A percentile compares a stretch with the other conserved stretches of the same genome.
phyloP scores from a whole-genome alignment of 1,140 invertebrate genomes.

The Geopemphigus sp. region DNA sequence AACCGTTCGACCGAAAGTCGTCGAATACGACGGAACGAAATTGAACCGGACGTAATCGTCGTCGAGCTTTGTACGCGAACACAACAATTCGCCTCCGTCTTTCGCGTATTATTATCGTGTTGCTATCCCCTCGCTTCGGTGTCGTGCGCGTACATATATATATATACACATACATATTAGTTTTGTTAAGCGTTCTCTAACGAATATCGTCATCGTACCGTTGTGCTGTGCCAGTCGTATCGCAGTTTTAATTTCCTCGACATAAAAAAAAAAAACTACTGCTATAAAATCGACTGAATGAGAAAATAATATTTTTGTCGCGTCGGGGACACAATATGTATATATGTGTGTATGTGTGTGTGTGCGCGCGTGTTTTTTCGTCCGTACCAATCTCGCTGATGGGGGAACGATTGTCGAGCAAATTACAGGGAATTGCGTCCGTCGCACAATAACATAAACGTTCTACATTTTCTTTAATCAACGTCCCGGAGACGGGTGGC shows the following conservation, averaged over 20 bases:
- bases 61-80: no score
- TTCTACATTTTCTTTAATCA: conserved; percentile 48
- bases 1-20: no score
- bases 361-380: not conserved
- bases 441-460: conserved; percentile 47
- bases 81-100: no score
- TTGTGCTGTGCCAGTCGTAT: not conserved
- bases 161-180: no score
- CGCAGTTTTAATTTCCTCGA: conserved; percentile 4
- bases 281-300: conserved; percentile 20
- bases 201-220: not conserved
- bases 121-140: no score
- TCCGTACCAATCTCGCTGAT: conserved; percentile 42
- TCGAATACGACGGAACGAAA: no score
- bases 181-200: conserved; percentile 1
- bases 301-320: conserved; percentile 46
- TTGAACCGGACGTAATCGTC: no score
- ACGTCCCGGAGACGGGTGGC: conserved; percentile 10
- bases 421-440: conserved; percentile 45
- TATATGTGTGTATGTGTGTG: not conserved
- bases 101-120: not conserved
- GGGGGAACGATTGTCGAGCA: conserved; percentile 49
- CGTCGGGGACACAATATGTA: conserved; percentile 16
- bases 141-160: no score
- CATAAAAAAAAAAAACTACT: conserved; percentile 3